A percentile compares a stretch with the other conserved stretches of the same genome.
These are phyloP conservation scores for Coracias cyanogaster DNA, from an alignment of 2,797 vertebrate species.

Conservation along the genomic window DNA sequence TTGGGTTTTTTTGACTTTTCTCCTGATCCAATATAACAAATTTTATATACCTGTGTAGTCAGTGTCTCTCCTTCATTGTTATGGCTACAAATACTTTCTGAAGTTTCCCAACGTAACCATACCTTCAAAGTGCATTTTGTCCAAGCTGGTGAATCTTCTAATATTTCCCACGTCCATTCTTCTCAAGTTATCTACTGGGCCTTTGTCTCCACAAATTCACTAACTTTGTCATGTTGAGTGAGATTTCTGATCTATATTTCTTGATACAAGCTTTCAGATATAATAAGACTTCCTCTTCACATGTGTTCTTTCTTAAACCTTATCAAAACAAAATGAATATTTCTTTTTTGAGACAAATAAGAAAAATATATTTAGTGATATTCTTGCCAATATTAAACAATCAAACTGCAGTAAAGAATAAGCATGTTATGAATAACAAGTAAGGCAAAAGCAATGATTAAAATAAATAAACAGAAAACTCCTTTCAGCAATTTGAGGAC, in stretches of 20 bases:
- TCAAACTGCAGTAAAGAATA: not conserved
- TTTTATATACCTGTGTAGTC: not conserved
- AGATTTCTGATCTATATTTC: not conserved
- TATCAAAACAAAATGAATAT: not conserved
- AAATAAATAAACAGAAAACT: slow-evolving; percentile 29
- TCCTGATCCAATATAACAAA: not conserved
- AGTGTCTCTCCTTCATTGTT: not conserved
- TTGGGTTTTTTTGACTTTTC: not conserved
- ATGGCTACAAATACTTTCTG: not conserved
- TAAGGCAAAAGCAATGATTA: not conserved
- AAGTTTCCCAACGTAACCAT: not conserved
- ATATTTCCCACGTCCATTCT: not conserved
- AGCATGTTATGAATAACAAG: slow-evolving; percentile 4
- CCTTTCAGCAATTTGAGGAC: slow-evolving; percentile 8
- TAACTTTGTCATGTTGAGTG: not conserved
- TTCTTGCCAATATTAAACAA: slow-evolving; percentile 30
- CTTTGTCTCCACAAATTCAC: slow-evolving; percentile 3
- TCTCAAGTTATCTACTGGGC: not conserved
- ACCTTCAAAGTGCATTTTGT: not conserved
- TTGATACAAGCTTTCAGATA: not conserved
- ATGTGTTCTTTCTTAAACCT: not conserved
- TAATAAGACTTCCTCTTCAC: not conserved
- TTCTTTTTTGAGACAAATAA: not conserved
- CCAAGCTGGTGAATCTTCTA: not conserved
- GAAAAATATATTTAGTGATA: not conserved